Evolutionary conservation across 2,888 invertebrate genomes (phyloP).

Genomic region (Frankliniella intonsa): DNA sequence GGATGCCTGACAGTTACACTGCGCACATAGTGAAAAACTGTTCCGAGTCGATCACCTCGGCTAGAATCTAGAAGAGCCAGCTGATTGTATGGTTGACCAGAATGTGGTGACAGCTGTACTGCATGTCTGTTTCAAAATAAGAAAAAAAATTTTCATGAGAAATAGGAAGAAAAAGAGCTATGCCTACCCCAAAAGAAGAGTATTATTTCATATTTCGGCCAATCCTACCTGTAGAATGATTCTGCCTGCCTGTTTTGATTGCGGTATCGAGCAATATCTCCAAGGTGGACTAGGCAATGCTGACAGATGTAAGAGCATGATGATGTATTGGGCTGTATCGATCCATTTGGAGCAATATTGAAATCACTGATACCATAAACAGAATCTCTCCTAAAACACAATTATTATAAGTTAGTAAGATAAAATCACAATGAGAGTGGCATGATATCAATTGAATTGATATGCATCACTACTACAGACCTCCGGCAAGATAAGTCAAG

Average conservation of each 20-base stretch:
- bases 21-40: conserved; percentile 81
- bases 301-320: conserved; percentile 83
- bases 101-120: conserved; percentile 65
- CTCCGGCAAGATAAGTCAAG: conserved; percentile 71
- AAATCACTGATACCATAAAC: conserved; percentile 47
- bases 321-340: conserved; percentile 55
- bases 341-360: conserved; percentile 43
- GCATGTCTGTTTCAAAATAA: conserved; percentile 56
- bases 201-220: conserved; percentile 45
- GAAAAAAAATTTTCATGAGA: conserved; percentile 32
- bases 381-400: conserved; percentile 45
- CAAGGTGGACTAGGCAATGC: conserved; percentile 82
- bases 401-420: background rate
- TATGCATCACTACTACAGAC: conserved; percentile 41
- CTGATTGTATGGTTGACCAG: conserved; percentile 88
- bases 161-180: background rate
- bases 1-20: conserved; percentile 79
- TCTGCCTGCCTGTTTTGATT: conserved; percentile 77
- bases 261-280: conserved; percentile 79
- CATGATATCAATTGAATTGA: background rate
- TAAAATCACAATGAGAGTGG: background rate
- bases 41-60: conserved; percentile 72
- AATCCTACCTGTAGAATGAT: conserved; percentile 66
- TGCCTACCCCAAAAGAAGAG: background rate
- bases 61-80: conserved; percentile 76